These are phyloP conservation scores for Sciurus carolinensis DNA, from an alignment of 2,797 vertebrate species.

Conservation along the genomic window DNA sequence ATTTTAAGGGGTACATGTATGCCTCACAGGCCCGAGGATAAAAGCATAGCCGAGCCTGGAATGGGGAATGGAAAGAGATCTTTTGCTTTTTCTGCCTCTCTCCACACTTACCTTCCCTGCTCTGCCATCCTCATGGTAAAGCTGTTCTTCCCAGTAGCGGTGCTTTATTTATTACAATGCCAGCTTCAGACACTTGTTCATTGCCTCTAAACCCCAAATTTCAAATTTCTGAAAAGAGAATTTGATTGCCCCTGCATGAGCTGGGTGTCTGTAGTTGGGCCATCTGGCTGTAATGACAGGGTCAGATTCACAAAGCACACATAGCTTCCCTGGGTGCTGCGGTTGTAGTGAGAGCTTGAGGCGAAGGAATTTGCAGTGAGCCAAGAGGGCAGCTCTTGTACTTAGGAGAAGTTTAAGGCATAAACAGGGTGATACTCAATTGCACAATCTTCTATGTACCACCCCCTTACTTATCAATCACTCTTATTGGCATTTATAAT, in stretches of 20 bases:
- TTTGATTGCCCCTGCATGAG: not conserved
- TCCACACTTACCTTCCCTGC: not conserved
- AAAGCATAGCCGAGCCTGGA: not conserved
- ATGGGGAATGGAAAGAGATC: not conserved
- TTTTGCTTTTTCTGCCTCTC: not conserved
- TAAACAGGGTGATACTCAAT: not conserved
- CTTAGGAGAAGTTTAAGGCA: not conserved
- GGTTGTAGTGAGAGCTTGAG: not conserved
- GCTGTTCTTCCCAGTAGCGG: not conserved
- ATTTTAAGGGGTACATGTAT: not conserved
- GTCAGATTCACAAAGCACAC: not conserved
- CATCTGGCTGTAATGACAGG: not conserved
- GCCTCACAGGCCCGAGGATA: not conserved
- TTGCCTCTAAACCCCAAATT: not conserved
- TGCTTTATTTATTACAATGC: not conserved
- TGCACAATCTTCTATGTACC: not conserved
- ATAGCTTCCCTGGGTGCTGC: not conserved
- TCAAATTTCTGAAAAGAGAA: not conserved
- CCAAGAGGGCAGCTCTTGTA: not conserved
- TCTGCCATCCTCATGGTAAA: not conserved
- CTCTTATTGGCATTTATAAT: not conserved
- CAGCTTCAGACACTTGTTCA: not conserved
- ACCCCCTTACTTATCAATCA: not conserved
- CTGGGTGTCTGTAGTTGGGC: not conserved
- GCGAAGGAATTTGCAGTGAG: not conserved